phyloP scores from a whole-genome alignment of 2,797 vertebrate genomes.

The Gymnoscopelus microlampas region DNA sequence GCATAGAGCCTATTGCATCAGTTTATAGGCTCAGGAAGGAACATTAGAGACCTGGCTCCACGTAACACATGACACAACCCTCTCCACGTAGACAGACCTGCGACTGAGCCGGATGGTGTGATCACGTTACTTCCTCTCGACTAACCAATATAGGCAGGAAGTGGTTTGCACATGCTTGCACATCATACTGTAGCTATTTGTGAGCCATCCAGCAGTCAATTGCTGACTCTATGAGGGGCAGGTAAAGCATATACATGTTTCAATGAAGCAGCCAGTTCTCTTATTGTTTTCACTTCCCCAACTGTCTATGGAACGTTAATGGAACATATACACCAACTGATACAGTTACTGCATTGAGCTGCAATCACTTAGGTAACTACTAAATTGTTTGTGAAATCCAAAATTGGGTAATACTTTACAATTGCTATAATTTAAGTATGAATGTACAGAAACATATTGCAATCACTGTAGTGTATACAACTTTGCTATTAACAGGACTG shows the following conservation, averaged over 20 bases:
- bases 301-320: not conserved
- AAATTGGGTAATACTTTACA: too few relatives aligned
- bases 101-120: constrained; percentile 69
- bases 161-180: constrained; percentile 69
- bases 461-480: too few relatives aligned
- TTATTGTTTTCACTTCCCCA: constrained; percentile 1
- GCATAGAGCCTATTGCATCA: too few relatives aligned
- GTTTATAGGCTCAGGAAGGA: too few relatives aligned
- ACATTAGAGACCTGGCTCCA: constrained; percentile 14
- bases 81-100: constrained; percentile 45
- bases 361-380: too few relatives aligned
- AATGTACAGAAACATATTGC: too few relatives aligned
- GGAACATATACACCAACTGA: too few relatives aligned
- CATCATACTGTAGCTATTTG: constrained; percentile 52
- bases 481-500: too few relatives aligned
- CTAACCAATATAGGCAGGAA: constrained; percentile 73
- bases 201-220: constrained; percentile 7
- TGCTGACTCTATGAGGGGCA: constrained; percentile 46
- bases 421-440: too few relatives aligned
- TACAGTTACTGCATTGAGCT: too few relatives aligned
- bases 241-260: constrained; percentile 19
- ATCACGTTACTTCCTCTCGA: constrained; percentile 79
- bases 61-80: constrained; percentile 30
- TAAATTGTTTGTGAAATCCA: too few relatives aligned
- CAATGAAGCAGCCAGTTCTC: not conserved